Conservation (phyloP, 92 coral and sea anemone genomes). For the Phenganax stokvisi region DNA sequence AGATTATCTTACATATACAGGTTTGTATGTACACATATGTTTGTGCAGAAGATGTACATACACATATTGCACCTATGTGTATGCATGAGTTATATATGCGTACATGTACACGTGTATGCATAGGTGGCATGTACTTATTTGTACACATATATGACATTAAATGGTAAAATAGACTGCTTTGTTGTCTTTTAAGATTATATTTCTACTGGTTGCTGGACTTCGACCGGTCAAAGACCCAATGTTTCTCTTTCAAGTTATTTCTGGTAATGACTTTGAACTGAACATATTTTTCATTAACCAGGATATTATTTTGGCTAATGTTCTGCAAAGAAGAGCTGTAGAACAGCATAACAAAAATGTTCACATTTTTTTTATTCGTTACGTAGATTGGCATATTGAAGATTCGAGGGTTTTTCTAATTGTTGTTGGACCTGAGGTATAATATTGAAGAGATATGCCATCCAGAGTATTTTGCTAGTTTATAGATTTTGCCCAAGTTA, state of each 20-base stretch:
- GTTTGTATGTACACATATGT: no score
- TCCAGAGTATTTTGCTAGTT: not conserved
- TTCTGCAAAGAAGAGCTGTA: not conserved
- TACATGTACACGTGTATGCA: not conserved
- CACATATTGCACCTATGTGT: no score
- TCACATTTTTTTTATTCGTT: not conserved
- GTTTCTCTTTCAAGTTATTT: constrained; percentile 58
- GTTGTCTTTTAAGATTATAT: constrained; percentile 50
- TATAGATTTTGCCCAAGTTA: not conserved
- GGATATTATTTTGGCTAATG: not conserved
- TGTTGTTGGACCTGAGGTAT: constrained; percentile 90
- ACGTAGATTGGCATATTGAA: constrained; percentile 78
- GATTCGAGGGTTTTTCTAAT: constrained; percentile 59
- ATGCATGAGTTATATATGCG: not conserved
- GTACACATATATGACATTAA: not conserved
- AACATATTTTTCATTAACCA: not conserved
- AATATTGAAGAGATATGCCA: not conserved
- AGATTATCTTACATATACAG: no score
- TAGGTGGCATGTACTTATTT: not conserved
- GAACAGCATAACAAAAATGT: not conserved
- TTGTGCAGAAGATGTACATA: no score
- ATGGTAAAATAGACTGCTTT: not conserved
- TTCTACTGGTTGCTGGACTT: constrained; percentile 84
- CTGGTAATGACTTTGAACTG: constrained; percentile 51
- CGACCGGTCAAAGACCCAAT: constrained; percentile 83